Evolutionary conservation across 2,797 vertebrate genomes (phyloP), one percentile per base, ranked within the genome.

Genomic region (Megaceryle alcyon): DNA sequence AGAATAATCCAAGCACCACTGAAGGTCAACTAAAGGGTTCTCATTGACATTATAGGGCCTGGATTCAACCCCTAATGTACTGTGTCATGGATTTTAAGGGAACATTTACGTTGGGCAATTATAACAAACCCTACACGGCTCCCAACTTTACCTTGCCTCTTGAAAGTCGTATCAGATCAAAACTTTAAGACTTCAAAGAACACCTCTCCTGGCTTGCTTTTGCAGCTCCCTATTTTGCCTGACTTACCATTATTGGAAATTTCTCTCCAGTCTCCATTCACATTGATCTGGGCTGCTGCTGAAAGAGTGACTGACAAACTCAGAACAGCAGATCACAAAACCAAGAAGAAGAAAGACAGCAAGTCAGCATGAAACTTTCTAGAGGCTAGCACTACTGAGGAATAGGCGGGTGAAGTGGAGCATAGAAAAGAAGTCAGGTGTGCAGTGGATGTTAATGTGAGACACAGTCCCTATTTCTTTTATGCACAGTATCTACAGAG

Each of bases 241-340:
- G 65, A 81, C 39, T 88, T 87, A 56, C 26, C 19, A 29, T 72
- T 93, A 88, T 54, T 53, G 69, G 89, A 91, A 81, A 69, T 63
- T 83, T 86, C 39, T 63, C 69, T 83, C 17, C 26, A 79, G 70
- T 86, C 53, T 93, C 64, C 37, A 51, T 88, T 71, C n/a, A 48
- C 39, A 91, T 60, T 91, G 82, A 92, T 94, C 79, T 86, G 64
- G 65, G 56, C 68, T 88, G 61, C 23, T 76, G 57, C 41, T 80
- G 82, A n/a, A 49, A 20, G 43, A 90, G 35, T 54, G 46, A 43
- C 46, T 49, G 57, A 60, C 31, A 82, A 44, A 51, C 65, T 85
- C 0, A 0, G 81, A 93, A 66, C 28, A 82, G 25, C 59, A 93
- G 54, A 82, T 73, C 54, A 65, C 46, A 80, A 69, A 64, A 88